A percentile compares a stretch with the other conserved stretches of the same genome.
phyloP scores from a whole-genome alignment of 2,113 vertebrate genomes.

The Gorsachius goisagi region DNA sequence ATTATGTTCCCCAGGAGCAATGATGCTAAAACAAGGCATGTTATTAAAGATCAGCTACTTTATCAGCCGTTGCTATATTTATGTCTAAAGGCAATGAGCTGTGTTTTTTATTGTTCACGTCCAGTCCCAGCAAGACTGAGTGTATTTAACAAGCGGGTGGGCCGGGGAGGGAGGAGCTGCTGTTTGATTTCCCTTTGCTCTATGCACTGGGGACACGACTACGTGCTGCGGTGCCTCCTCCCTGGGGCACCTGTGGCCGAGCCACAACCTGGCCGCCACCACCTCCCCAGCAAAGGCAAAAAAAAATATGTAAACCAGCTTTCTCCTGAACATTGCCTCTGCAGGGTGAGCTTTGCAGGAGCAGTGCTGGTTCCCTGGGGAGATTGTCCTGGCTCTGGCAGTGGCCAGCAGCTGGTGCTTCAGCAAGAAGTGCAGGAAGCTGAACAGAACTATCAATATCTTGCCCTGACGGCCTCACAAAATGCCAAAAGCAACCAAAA shows the following conservation, averaged over 20 bases:
- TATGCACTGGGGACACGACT: not conserved
- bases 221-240: not conserved
- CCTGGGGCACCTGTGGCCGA: not conserved
- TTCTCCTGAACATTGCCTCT: not conserved
- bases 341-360: not conserved
- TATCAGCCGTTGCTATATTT: not conserved
- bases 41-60: not conserved
- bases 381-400: not conserved
- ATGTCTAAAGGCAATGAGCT: not conserved
- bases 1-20: not conserved
- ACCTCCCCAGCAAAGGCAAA: not conserved
- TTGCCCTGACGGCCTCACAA: not conserved
- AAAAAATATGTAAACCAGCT: not conserved
- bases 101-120: not conserved
- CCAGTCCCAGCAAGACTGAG: not conserved
- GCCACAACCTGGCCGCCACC: not conserved
- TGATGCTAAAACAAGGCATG: not conserved
- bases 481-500: not conserved
- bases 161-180: not conserved
- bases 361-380: not conserved
- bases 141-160: constrained; percentile 59
- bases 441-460: not conserved
- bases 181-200: constrained; percentile 30
- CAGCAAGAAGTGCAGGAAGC: not conserved
- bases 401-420: not conserved